Percentiles rank a stretch among this genome's conserved stretches.
These are phyloP conservation scores for Baccha elongata DNA, from an alignment of 2,888 invertebrate species.

Conservation along the genomic window DNA sequence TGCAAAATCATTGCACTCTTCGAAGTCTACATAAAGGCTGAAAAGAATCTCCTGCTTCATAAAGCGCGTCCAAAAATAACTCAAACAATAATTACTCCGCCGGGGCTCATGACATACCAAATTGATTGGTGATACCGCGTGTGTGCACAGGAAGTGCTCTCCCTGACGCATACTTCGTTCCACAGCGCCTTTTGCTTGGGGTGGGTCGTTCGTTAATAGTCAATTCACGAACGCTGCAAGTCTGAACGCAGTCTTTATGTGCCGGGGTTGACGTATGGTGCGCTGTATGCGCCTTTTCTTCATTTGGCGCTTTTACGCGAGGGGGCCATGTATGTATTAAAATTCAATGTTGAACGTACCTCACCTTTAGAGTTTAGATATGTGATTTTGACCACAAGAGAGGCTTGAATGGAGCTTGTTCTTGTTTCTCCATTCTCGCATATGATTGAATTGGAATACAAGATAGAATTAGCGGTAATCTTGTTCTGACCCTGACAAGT, in stretches of 20 bases:
- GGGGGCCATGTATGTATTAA: constrained; percentile 8
- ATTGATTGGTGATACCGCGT: constrained; percentile 61
- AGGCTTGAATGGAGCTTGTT: constrained; percentile 11
- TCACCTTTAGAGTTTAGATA: neutral
- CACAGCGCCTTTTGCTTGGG: constrained; percentile 33
- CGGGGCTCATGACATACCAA: constrained; percentile 17
- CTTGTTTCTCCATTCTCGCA: constrained; percentile 4
- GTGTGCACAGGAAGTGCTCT: constrained; percentile 65
- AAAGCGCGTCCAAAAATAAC: constrained; percentile 63
- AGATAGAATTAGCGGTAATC: constrained; percentile 67
- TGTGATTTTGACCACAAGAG: neutral
- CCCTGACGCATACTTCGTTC: constrained; percentile 65
- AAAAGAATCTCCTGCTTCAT: constrained; percentile 1
- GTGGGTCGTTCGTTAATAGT: constrained; percentile 62
- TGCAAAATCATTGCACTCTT: constrained; percentile 43
- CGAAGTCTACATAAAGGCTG: neutral
- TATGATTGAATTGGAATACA: constrained; percentile 6
- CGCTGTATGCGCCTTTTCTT: constrained; percentile 43
- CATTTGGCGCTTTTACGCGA: neutral
- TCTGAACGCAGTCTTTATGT: constrained; percentile 49
- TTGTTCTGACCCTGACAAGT: constrained; percentile 70
- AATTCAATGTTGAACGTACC: constrained; percentile 18
- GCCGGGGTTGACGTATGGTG: constrained; percentile 40
- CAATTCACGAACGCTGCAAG: constrained; percentile 58
- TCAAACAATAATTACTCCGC: constrained; percentile 53